Evolutionary conservation across 2,888 invertebrate genomes (phyloP).

Genomic region (Macrosoma leucophasiata): DNA sequence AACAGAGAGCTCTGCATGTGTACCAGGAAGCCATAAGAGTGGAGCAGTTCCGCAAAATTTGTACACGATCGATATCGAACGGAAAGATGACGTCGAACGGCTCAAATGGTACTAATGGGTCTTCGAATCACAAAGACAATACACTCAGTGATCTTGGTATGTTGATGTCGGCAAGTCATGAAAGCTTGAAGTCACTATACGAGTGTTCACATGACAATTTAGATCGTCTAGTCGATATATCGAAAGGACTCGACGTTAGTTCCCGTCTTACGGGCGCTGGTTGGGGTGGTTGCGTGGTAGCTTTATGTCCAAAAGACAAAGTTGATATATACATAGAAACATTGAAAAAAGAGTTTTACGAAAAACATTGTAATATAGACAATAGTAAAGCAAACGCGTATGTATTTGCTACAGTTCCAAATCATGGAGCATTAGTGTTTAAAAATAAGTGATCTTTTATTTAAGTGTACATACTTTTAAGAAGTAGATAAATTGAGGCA

Average conservation of each 20-base stretch:
- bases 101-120: conserved; percentile 31
- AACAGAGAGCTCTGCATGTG: conserved; percentile 93
- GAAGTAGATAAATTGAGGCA: too few relatives aligned
- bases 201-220: conserved; percentile 95
- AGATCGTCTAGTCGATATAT: conserved; percentile 86
- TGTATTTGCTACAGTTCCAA: conserved; percentile 85
- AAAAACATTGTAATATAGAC: conserved; percentile 67
- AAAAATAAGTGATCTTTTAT: too few relatives aligned
- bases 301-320: conserved; percentile 81
- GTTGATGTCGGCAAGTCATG: conserved; percentile 93
- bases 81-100: conserved; percentile 33
- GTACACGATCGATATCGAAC: conserved; percentile 53
- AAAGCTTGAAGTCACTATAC: conserved; percentile 88
- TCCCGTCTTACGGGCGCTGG: conserved; percentile 98
- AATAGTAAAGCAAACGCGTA: conserved; percentile 72
- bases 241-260: conserved; percentile 81
- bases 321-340: conserved; percentile 80
- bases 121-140: conserved; percentile 30
- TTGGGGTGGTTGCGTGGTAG: conserved; percentile 98
- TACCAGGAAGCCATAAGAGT: conserved; percentile 93
- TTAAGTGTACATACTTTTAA: too few relatives aligned
- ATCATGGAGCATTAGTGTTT: conserved; percentile 80
- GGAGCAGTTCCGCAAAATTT: conserved; percentile 81
- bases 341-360: conserved; percentile 83
- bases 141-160: conserved; percentile 79